A percentile compares a stretch with the other conserved stretches of the same genome.
Evolutionary conservation across 2,888 invertebrate genomes (phyloP).

Genomic region (Lamellibrachia satsuma): DNA sequence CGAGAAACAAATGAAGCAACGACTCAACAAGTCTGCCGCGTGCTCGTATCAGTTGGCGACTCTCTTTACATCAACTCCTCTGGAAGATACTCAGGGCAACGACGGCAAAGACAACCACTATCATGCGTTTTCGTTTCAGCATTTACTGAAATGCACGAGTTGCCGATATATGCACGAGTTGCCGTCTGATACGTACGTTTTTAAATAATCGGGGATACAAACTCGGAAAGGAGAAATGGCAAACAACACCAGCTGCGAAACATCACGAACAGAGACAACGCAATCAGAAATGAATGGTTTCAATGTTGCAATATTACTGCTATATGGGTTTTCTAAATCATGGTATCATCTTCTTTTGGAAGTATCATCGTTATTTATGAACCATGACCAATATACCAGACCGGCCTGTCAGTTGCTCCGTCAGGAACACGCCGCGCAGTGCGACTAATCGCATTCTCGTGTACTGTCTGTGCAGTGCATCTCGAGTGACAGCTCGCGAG

Average conservation of each 20-base stretch:
- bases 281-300: background rate
- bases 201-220: background rate
- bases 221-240: background rate
- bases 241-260: background rate
- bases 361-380: background rate
- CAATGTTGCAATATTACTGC: background rate
- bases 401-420: background rate
- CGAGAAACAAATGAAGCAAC: too few species aligned
- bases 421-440: background rate
- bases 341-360: background rate
- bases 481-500: background rate
- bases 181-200: too few species aligned
- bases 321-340: background rate
- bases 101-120: too few species aligned
- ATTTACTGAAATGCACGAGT: too few species aligned
- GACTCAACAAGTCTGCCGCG: too few species aligned
- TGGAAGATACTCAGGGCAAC: too few species aligned
- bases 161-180: too few species aligned
- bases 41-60: too few species aligned
- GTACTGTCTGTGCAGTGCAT: background rate
- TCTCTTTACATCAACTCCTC: too few species aligned
- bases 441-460: background rate
- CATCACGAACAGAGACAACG: background rate
- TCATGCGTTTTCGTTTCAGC: too few species aligned
- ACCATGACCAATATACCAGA: background rate